Evolutionary conservation across 35 echinoderm and acorn worm genomes (phyloP).

Genomic region (Patiria miniata): DNA sequence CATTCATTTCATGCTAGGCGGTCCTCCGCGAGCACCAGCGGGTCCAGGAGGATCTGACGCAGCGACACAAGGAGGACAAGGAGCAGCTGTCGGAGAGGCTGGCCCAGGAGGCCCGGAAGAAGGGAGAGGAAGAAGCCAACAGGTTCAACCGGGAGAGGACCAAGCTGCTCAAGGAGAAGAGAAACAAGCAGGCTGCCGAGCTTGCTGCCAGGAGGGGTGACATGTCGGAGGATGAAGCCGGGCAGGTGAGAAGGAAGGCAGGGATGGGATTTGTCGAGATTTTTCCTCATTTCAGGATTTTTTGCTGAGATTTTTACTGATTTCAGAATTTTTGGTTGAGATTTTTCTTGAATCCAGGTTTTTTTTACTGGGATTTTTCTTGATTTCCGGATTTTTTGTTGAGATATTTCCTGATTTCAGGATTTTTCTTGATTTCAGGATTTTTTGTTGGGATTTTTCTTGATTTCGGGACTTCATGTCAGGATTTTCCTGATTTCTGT

Average conservation of each 20-base stretch:
- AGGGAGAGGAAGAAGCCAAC: slow-evolving; percentile 61
- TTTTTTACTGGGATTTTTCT: no score
- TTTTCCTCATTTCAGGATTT: no score
- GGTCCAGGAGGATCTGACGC: slow-evolving; percentile 78
- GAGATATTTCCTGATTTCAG: no score
- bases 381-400: no score
- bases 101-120: slow-evolving; percentile 40
- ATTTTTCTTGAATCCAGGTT: no score
- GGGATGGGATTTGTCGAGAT: no score
- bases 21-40: slow-evolving; percentile 88
- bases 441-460: no score
- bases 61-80: slow-evolving; percentile 70
- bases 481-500: no score
- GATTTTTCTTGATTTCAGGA: no score
- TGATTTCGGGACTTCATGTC: no score
- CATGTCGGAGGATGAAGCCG: slow-evolving; percentile 82
- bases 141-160: slow-evolving; percentile 66
- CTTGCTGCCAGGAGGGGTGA: slow-evolving; percentile 71
- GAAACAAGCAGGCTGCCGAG: slow-evolving; percentile 90
- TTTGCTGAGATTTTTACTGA: no score
- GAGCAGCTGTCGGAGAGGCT: slow-evolving; percentile 60
- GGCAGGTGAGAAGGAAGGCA: slow-evolving; percentile 57
- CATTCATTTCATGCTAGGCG: slow-evolving; percentile 40
- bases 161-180: slow-evolving; percentile 78
- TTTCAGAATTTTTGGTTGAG: no score